Conservation (phyloP, 2,113 vertebrate genomes). For the Jacana jacana region DNA sequence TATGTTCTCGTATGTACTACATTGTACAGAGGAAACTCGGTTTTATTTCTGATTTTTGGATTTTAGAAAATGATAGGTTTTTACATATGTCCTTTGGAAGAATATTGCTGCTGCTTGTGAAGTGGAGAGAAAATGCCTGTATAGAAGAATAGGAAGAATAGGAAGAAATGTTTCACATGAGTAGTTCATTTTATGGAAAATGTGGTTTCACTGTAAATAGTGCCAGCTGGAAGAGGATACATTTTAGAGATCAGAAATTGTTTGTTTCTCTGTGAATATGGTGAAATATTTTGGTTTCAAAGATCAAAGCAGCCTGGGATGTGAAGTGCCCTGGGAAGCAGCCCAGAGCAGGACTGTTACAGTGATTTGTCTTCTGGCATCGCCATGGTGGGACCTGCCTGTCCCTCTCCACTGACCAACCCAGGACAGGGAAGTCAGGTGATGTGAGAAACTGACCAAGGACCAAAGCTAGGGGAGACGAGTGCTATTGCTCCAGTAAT, state of each 20-base stretch:
- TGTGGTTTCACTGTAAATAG: background rate
- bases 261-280: background rate
- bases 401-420: background rate
- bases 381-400: background rate
- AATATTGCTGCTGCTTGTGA: background rate
- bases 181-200: background rate
- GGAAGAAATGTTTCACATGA: background rate
- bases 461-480: background rate
- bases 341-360: background rate
- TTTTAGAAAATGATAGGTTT: background rate
- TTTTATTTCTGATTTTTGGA: background rate
- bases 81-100: background rate
- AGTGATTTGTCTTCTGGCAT: background rate
- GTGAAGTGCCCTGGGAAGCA: background rate
- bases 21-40: background rate
- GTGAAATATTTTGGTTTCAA: background rate
- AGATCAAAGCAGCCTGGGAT: background rate
- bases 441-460: background rate
- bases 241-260: background rate
- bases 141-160: background rate
- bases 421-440: background rate
- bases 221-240: background rate
- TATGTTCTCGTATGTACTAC: fast-evolving
- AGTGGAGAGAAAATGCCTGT: background rate
- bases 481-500: background rate